Evolutionary conservation across 2,113 vertebrate species (phyloP).

Genomic region (Ictalurus punctatus): DNA sequence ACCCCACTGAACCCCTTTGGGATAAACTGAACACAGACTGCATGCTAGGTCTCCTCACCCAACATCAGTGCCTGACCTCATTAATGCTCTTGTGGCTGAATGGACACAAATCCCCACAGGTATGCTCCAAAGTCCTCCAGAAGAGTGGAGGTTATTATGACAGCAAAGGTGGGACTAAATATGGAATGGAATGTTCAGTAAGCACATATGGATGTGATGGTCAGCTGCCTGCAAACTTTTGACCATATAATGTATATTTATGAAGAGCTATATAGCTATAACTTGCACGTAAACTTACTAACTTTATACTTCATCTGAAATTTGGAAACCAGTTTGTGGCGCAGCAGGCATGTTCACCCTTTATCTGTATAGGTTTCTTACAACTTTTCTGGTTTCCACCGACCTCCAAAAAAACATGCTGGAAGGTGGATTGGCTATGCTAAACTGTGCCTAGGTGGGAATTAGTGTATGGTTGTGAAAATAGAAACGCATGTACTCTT

Average conservation of each 20-base stretch:
- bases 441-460: not conserved
- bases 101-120: not conserved
- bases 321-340: not conserved
- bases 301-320: not conserved
- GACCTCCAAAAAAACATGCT: not conserved
- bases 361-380: not conserved
- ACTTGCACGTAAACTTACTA: not conserved
- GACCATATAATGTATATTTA: not conserved
- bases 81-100: not conserved
- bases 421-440: not conserved
- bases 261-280: not conserved
- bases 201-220: not conserved
- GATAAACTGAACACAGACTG: no score
- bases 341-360: not conserved
- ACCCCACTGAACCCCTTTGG: no score
- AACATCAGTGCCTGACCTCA: no score
- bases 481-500: no score
- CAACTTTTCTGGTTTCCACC: not conserved
- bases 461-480: not conserved
- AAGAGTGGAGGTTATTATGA: not conserved
- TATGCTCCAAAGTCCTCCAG: not conserved
- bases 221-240: not conserved
- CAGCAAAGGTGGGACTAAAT: not conserved
- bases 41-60: no score
- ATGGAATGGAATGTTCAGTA: not conserved